Evolutionary conservation across 2,113 vertebrate genomes (phyloP).

Genomic region (Lasiurus cinereus): DNA sequence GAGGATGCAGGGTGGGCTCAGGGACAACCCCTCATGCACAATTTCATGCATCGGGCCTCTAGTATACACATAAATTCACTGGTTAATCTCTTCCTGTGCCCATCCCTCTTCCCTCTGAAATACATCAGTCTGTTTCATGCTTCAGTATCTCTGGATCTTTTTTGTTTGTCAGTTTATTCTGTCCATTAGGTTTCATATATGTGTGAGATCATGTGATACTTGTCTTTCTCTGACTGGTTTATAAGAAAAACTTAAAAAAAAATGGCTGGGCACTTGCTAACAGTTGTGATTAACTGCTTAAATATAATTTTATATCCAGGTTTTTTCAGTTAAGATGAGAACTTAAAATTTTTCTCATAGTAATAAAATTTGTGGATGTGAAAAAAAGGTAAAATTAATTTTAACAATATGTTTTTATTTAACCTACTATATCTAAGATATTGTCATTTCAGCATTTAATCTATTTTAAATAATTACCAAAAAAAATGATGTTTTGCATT

Average conservation of each 20-base stretch:
- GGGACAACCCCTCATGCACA: too few relatives aligned
- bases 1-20: too few relatives aligned
- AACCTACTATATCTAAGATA: not conserved
- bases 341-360: not conserved
- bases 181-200: too few relatives aligned
- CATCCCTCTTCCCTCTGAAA: too few relatives aligned
- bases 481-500: not conserved
- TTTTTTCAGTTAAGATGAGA: not conserved
- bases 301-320: not conserved
- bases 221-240: too few relatives aligned
- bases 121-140: too few relatives aligned
- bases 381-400: not conserved
- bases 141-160: too few relatives aligned
- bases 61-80: too few relatives aligned
- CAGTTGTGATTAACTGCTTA: not conserved
- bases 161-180: too few relatives aligned
- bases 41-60: too few relatives aligned
- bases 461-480: not conserved
- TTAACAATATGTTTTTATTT: constrained; percentile 16
- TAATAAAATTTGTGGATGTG: not conserved
- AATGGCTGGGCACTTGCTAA: not conserved
- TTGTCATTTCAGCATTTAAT: not conserved
- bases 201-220: too few relatives aligned
- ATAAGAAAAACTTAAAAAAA: not conserved
- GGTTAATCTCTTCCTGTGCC: too few relatives aligned